These are phyloP conservation scores for Tachysurus fulvidraco DNA, from an alignment of 2,113 vertebrate genomes.

Conservation along the genomic window DNA sequence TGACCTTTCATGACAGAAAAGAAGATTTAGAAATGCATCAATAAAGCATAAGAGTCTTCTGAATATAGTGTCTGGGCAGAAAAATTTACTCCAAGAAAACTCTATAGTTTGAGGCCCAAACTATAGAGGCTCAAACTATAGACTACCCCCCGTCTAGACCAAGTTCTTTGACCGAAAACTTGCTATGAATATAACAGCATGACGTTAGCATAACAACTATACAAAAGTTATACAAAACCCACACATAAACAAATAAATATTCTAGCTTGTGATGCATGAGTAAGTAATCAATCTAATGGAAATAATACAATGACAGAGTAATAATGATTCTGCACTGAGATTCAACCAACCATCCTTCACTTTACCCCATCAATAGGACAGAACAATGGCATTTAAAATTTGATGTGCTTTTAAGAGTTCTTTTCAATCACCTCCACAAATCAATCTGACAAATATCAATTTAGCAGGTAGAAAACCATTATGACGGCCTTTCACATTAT, in stretches of 20 bases:
- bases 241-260: neutral
- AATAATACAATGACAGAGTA: conserved; percentile 10
- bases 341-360: conserved; percentile 2
- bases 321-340: neutral
- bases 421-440: conserved; percentile 27
- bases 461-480: conserved; percentile 24
- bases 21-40: neutral
- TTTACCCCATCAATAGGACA: conserved; percentile 14
- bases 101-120: neutral
- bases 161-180: neutral
- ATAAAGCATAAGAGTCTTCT: conserved; percentile 12
- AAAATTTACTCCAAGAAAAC: neutral
- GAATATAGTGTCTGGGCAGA: neutral
- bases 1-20: conserved; percentile 35
- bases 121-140: too few species aligned
- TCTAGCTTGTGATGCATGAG: neutral
- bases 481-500: conserved; percentile 21
- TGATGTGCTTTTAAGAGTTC: conserved; percentile 30
- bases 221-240: neutral
- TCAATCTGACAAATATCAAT: conserved; percentile 30
- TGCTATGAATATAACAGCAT: too few species aligned
- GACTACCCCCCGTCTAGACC: too few species aligned
- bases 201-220: too few species aligned
- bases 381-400: neutral
- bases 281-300: conserved; percentile 10